Conservation (phyloP, 1,140 invertebrate species). For the Apolygus lucorum region DNA sequence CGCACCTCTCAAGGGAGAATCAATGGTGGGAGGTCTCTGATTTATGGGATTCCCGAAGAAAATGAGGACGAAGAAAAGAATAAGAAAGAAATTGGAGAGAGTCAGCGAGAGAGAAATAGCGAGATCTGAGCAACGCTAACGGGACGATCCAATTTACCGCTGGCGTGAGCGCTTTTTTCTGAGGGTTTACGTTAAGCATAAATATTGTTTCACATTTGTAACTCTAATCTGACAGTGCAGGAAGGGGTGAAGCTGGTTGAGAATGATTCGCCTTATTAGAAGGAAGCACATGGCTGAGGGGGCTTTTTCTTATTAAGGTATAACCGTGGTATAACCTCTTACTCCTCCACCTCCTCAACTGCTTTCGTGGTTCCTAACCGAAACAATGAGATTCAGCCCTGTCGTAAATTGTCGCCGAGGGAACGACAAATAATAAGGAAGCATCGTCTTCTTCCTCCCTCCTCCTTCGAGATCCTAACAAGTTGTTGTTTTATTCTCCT, state of each 20-base stretch:
- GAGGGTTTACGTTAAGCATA: neutral
- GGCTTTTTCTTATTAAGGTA: neutral
- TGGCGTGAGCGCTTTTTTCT: neutral
- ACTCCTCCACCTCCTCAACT: neutral
- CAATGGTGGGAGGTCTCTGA: too few relatives aligned
- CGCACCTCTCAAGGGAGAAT: too few relatives aligned
- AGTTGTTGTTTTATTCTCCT: neutral
- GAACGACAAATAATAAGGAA: neutral
- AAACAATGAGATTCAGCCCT: neutral
- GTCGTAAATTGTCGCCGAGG: neutral
- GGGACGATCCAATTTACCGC: neutral
- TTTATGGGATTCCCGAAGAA: too few relatives aligned
- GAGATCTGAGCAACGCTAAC: neutral
- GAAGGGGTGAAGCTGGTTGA: neutral
- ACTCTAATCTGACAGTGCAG: neutral
- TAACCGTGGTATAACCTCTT: neutral
- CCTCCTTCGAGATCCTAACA: neutral
- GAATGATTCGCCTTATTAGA: neutral
- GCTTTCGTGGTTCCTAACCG: neutral
- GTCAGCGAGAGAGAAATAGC: neutral
- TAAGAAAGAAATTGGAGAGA: neutral
- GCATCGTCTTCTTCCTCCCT: neutral
- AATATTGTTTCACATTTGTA: neutral
- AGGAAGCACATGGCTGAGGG: neutral
- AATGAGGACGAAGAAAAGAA: neutral